Base-by-base conservation (phyloP, 2,113 vertebrate genomes). In the Myiozetetes cayanensis region DNA sequence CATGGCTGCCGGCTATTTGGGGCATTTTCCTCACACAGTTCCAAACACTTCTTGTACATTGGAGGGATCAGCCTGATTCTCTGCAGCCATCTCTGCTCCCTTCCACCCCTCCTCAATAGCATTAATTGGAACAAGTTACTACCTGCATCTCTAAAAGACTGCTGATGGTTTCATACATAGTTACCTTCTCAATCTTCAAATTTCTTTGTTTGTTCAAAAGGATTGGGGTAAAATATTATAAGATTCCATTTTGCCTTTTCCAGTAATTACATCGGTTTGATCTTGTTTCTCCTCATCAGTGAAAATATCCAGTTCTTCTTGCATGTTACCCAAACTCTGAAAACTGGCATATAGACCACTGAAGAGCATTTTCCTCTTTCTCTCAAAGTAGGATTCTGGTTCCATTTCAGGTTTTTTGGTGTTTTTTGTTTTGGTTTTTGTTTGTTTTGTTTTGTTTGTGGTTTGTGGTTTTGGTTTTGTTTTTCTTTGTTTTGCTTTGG, bases 1-100 rank as follows among this genome's bases (percentile, higher is more conserved):
- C 0, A 2, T 6, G 2, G 9, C 66, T 95, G 46, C 35, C 79
- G n/a, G 10, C 35, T 72, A 0, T 39, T 37, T 63, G 62, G 9
- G 12, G 2, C 4, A 59, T 81, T 91, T 67, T 67, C 59, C 53
- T 80, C 28, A 23, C 24, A 24, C 24, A 61, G 35, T 33, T 82
- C 62, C 67, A 83, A 77, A 67, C 20, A 7, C 3, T 39, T 83
- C 13, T 80, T 62, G 31, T 43, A 25, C 7, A 2, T 0, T 39
- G 35, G 39, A 77, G 25, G 50, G 47, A 24, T 78, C 17, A 47
- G 7, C 28, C 3, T 17, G 31, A 41, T 66, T 70, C 46, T 70
- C 35, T 62, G 79, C 56, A 83, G 37, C n/a, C 44, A n/a, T 20
- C 16, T 47, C 47, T 23, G 17, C 33, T 53, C 16, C 31, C 12